A percentile compares a stretch with the other conserved stretches of the same genome.
phyloP scores from a whole-genome alignment of 2,797 vertebrate genomes.

The Karalla daura region DNA sequence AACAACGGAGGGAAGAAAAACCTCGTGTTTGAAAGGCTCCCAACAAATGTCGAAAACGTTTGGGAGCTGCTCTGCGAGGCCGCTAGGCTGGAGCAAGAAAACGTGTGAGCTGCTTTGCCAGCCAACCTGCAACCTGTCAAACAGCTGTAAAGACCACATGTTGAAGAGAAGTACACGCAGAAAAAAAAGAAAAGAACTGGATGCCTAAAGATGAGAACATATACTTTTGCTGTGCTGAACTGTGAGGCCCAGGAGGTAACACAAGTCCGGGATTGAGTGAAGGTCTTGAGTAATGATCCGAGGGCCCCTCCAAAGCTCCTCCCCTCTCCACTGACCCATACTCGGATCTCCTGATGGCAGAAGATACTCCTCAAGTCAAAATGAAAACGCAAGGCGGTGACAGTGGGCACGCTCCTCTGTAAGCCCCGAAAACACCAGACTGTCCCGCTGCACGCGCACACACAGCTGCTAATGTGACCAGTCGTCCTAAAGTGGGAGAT shows the following conservation, averaged over 20 bases:
- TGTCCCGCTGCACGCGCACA: conserved; percentile 10
- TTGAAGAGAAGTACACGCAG: neutral
- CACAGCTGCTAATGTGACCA: conserved; percentile 24
- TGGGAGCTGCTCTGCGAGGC: too few relatives aligned
- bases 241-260: conserved; percentile 31
- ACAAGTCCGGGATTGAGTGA: conserved; percentile 29
- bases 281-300: conserved; percentile 48
- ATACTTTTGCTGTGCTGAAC: conserved; percentile 6
- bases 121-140: conserved; percentile 4
- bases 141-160: conserved; percentile 8
- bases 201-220: neutral
- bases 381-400: conserved; percentile 40
- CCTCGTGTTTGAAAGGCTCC: neutral
- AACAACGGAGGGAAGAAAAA: neutral
- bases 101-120: neutral
- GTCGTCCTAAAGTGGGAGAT: conserved; percentile 16
- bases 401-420: conserved; percentile 23
- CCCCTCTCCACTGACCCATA: conserved; percentile 24
- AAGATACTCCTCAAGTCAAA: conserved; percentile 14
- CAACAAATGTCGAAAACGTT: neutral
- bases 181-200: neutral
- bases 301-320: conserved; percentile 24
- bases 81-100: too few relatives aligned
- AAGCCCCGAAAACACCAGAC: conserved; percentile 5
- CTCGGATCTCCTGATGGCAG: conserved; percentile 28